Evolutionary conservation across 1,140 invertebrate species (phyloP).

Genomic region (Drosophila tsacasi): DNA sequence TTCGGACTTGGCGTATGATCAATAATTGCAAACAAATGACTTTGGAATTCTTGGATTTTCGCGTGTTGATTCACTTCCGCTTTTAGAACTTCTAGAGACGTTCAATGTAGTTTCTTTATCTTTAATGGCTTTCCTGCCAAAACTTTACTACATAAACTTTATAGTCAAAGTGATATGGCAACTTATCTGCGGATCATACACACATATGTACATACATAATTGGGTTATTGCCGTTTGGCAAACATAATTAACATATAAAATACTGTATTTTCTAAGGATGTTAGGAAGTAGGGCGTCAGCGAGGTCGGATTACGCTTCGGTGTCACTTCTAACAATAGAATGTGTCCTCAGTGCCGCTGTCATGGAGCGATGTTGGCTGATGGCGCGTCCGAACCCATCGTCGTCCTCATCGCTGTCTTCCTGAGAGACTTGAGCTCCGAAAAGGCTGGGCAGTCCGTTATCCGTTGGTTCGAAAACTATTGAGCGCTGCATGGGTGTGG

Average conservation of each 20-base stretch:
- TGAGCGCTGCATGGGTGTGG: conserved; percentile 53
- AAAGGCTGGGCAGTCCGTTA: conserved; percentile 50
- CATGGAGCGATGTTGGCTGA: conserved; percentile 69
- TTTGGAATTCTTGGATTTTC: not conserved
- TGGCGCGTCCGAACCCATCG: conserved; percentile 55
- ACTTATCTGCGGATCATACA: conserved; percentile 41
- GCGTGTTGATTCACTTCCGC: conserved; percentile 19
- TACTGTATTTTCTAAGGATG: conserved; percentile 77
- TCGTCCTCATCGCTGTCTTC: conserved; percentile 55
- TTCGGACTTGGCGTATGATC: not conserved
- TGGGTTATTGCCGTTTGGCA: conserved; percentile 23
- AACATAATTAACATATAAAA: conserved; percentile 62
- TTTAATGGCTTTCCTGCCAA: conserved; percentile 27
- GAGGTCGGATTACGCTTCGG: conserved; percentile 52
- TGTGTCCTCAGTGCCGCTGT: conserved; percentile 58
- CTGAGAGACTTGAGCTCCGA: conserved; percentile 59
- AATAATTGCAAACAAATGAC: conserved; percentile 13
- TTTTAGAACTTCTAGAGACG: not conserved
- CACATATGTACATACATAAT: conserved; percentile 42
- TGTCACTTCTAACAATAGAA: conserved; percentile 15
- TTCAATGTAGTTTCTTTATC: conserved; percentile 14
- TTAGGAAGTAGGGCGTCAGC: conserved; percentile 5
- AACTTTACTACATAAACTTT: conserved; percentile 47
- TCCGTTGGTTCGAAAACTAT: conserved; percentile 26
- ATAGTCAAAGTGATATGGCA: conserved; percentile 70